Evolutionary conservation across 2,888 invertebrate genomes (phyloP).

Genomic region (Chironomus riparius): DNA sequence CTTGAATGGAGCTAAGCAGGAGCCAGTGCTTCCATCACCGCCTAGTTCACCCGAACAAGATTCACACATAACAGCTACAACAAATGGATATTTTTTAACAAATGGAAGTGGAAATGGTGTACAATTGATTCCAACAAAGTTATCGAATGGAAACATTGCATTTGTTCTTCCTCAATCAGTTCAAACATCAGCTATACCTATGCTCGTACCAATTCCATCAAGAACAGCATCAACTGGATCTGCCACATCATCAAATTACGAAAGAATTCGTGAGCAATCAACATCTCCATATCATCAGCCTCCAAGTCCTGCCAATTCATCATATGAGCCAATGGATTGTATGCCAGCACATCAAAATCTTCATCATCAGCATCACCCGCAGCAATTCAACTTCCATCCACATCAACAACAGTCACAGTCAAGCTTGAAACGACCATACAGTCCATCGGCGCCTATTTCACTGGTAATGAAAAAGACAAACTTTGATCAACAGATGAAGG

Average conservation of each 20-base stretch:
- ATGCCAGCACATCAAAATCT: conserved; percentile 31
- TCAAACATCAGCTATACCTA: conserved; percentile 51
- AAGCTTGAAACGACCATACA: conserved; percentile 26
- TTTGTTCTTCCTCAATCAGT: conserved; percentile 63
- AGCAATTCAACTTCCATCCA: conserved; percentile 34
- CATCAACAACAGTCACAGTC: conserved; percentile 40
- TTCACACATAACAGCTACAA: conserved; percentile 37
- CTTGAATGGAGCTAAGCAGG: conserved; percentile 41
- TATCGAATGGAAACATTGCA: conserved; percentile 76
- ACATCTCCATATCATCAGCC: conserved; percentile 50
- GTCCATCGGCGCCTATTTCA: conserved; percentile 50
- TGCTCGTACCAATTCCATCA: conserved; percentile 64
- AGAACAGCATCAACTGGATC: conserved; percentile 64
- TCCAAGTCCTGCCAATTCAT: conserved; percentile 46
- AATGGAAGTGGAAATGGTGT: conserved; percentile 62
- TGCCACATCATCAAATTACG: conserved; percentile 50
- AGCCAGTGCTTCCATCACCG: conserved; percentile 45
- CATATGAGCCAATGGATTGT: conserved; percentile 41
- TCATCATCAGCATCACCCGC: conserved; percentile 36
- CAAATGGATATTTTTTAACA: conserved; percentile 52
- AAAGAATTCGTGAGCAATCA: conserved; percentile 43
- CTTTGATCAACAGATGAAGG: conserved; percentile 43
- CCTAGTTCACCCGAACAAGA: conserved; percentile 41
- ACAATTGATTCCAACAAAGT: conserved; percentile 68
- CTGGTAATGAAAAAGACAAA: conserved; percentile 61